Base-by-base conservation (phyloP, 2,888 invertebrate species). In the Criorhina ranunculi region DNA sequence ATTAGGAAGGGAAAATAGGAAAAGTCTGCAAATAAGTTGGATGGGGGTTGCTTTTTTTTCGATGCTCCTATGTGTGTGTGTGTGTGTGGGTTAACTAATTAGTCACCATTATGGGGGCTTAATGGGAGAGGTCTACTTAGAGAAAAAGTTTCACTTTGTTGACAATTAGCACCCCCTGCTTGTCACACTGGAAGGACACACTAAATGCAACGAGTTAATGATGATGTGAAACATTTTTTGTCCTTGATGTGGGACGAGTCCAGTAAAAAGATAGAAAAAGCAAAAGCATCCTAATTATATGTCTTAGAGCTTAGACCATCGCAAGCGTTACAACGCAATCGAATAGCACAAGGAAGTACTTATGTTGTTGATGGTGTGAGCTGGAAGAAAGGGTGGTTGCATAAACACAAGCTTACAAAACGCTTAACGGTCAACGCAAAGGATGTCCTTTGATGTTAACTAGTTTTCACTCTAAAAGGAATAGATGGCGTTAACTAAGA, bases 71-170 rank as follows among this genome's bases (percentile, higher is more conserved):
- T n/a, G n/a, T n/a, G n/a, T 57, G 40, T 19, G 17, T 17, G 29
- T 9, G 51, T 51, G 29, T 37, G 24, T 31, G 37, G 46, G 75
- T 59, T 75, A 40, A 11, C 85, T 85, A 85, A 85, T 85, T 85
- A 80, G 80, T 75, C 57, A 76, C 37, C 69, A 51, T 66, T 80
- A 80, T 70, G 19, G 64, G 67, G 79, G 73, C 19, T 62, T 59
- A 62, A 33, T 49, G 5, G 17, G 35, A 19, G 62, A 35, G 33
- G 33, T 33, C 19, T 31, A 40, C 57, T 49, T 11, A 42, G 9
- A 53, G 31, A 19, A 17, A 62, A 64, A 80, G 75, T 46, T 60
- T 70, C 40, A 37, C 59, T 79, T 78, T 70, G 59, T 60, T 66
- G 66, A 70, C 64, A 76, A 66, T 66, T 76, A 64, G 53, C 73